Evolutionary conservation across 2,888 invertebrate species (phyloP), one percentile per base, ranked within the genome.

Genomic region (Operophtera brumata): DNA sequence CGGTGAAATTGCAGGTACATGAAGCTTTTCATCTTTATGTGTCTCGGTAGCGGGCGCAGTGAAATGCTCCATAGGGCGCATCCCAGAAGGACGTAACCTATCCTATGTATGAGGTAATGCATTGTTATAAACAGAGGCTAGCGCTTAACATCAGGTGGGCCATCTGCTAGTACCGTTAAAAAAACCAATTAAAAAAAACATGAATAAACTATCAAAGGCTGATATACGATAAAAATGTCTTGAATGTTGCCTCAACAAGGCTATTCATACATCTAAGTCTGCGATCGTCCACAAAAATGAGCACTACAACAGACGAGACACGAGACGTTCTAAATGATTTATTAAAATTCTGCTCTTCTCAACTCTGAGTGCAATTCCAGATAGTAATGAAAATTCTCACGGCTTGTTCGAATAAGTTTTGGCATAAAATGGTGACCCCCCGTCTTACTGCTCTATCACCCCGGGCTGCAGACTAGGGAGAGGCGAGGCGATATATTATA

Each of bases 331-430:
- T 47, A 36, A 46, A 63, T 73, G 69, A 73, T 71, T 65, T 64
- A 74, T 71, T 58, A 65, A 57, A 48, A 47, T 48, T 57, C 47
- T 54, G 35, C 46, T 50, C 51, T 45, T 35, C 47, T 42, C 56
- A 57, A 47, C 42, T 26, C 43, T 10, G 42, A 42, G 45, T 51
- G 51, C 53, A 50, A 53, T 61, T 40, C 47, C 54, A 58, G 52
- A 58, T 59, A 54, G 47, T 53, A 59, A 61, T 71, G 63, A 57
- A 69, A 69, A 67, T 69, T 62, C 64, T 69, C 63, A 60, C 58
- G 69, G 65, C 55, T 65, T 63, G 57, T 66, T 61, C 57, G 50
- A 64, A 64, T 65, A 75, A 76, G 70, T 75, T 75, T 65, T 57
- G 63, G 64, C 70, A 70, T 72, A 58, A 72, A 71, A 69, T 64